These are phyloP conservation scores for Numenius phaeopus DNA, from an alignment of 2,797 vertebrate genomes.

Conservation along the genomic window DNA sequence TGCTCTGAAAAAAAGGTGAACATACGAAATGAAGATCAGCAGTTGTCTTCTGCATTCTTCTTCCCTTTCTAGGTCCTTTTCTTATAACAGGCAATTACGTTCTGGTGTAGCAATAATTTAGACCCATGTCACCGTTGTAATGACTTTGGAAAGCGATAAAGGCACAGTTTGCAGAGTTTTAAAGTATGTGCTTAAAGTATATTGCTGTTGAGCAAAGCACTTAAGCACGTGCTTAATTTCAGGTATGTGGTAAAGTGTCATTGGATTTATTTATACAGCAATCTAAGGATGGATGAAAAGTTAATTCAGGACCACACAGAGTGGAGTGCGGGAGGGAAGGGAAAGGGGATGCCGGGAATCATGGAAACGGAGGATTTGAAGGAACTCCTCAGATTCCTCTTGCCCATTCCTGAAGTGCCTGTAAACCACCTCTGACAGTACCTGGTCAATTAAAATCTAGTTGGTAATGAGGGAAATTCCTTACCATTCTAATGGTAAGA, in stretches of 20 bases:
- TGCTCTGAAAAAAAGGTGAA: neutral
- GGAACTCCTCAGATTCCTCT: neutral
- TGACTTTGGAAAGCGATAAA: conserved; percentile 60
- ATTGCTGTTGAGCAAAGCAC: conserved; percentile 65
- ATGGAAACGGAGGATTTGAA: neutral
- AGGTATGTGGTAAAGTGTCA: conserved; percentile 38
- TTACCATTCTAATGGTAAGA: no score
- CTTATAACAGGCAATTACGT: neutral
- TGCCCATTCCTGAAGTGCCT: neutral
- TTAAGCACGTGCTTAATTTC: conserved; percentile 63
- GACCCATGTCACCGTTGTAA: conserved; percentile 10
- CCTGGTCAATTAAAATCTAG: neutral
- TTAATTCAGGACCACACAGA: neutral
- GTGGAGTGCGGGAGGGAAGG: neutral
- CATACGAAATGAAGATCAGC: neutral
- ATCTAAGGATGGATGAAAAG: neutral
- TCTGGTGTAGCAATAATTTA: conserved; percentile 34
- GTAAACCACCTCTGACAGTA: neutral
- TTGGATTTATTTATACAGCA: conserved; percentile 33
- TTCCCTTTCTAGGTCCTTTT: neutral
- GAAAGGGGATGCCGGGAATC: neutral
- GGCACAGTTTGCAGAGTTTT: conserved; percentile 61
- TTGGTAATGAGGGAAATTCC: neutral
- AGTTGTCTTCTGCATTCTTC: neutral
- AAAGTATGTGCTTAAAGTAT: conserved; percentile 70